A percentile compares a stretch with the other conserved stretches of the same genome.
Conservation (phyloP, 2,888 invertebrate genomes). For the Drosophila tripunctata region DNA sequence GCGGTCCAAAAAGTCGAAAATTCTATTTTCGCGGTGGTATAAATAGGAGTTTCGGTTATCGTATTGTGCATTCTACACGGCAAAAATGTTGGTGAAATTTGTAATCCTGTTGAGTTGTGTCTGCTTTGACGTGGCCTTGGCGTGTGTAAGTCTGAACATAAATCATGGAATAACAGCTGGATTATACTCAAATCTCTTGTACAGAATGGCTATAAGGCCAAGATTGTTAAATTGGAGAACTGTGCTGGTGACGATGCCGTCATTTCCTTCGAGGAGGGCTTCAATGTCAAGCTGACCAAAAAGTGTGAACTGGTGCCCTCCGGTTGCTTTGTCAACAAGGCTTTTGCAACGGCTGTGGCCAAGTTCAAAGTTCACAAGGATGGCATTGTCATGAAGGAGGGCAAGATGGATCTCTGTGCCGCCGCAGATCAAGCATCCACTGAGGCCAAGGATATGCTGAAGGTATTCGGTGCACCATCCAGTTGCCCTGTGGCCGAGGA, state of each 20-base stretch:
- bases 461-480: constrained; percentile 83
- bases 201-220: constrained; percentile 83
- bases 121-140: constrained; percentile 55
- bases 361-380: constrained; percentile 83
- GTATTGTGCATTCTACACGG: background rate
- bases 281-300: constrained; percentile 80
- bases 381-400: constrained; percentile 83
- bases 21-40: constrained; percentile 28
- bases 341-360: constrained; percentile 82
- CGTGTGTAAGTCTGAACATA: constrained; percentile 77
- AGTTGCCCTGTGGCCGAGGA: constrained; percentile 84
- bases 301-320: constrained; percentile 84
- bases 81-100: constrained; percentile 52
- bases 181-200: background rate
- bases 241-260: constrained; percentile 80
- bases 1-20: constrained; percentile 17
- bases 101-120: constrained; percentile 40
- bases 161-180: background rate
- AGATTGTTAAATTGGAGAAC: constrained; percentile 78
- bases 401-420: constrained; percentile 84
- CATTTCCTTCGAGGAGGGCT: constrained; percentile 74
- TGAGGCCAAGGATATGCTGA: constrained; percentile 77
- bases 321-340: constrained; percentile 84
- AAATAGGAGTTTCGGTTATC: constrained; percentile 45
- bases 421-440: constrained; percentile 65